phyloP scores from a whole-genome alignment of 1,140 invertebrate genomes.

The Stegodyphus mimosarum region DNA sequence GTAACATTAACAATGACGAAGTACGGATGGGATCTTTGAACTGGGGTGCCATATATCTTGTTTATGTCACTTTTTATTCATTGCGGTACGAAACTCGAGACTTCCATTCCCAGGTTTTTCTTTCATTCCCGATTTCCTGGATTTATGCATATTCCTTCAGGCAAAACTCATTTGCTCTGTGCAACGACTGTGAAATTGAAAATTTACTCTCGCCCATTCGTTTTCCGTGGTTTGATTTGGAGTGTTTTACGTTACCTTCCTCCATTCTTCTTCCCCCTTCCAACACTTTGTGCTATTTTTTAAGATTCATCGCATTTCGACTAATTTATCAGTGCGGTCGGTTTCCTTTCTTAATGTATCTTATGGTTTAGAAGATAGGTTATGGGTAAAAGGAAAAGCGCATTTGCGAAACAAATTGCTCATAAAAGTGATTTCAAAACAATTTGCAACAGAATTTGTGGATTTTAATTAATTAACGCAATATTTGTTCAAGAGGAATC shows the following conservation, averaged over 20 bases:
- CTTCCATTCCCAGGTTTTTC: background rate
- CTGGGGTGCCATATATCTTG: background rate
- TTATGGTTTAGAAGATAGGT: too few species aligned
- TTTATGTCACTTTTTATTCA: conserved; percentile 46
- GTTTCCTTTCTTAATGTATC: too few species aligned
- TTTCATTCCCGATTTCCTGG: conserved; percentile 8
- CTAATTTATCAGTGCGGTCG: conserved; percentile 7
- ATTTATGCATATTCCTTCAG: conserved; percentile 42
- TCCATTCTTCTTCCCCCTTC: background rate
- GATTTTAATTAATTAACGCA: too few species aligned
- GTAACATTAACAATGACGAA: conserved; percentile 14
- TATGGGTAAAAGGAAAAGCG: background rate
- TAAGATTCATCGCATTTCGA: conserved; percentile 20
- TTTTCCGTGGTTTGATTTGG: conserved; percentile 1
- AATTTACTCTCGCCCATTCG: conserved; percentile 27
- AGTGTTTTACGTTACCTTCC: background rate
- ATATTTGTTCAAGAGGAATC: too few species aligned
- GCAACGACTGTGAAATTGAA: conserved; percentile 52
- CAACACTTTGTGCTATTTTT: background rate
- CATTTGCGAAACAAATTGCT: background rate
- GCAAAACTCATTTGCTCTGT: conserved; percentile 44
- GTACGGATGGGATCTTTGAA: background rate
- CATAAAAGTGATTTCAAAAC: background rate
- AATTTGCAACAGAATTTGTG: background rate
- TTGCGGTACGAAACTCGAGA: background rate